Percentiles rank a stretch among this genome's conserved stretches.
Conservation (phyloP, 2,888 invertebrate genomes). For the Alentia gelatinosa region DNA sequence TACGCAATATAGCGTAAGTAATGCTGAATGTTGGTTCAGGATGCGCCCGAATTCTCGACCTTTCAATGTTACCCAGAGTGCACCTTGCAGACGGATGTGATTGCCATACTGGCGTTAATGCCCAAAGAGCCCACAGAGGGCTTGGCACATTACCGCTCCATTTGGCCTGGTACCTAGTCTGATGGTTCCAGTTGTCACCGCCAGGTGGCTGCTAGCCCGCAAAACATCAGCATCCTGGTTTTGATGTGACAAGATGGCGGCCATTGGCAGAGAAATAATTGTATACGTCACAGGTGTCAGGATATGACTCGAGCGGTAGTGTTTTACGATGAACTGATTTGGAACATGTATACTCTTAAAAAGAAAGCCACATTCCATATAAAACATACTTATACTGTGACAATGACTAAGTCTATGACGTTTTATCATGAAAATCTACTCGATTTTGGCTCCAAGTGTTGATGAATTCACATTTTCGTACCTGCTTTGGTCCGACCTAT, state of each 20-base stretch:
- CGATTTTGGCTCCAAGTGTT: no score
- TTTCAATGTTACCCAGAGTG: neutral
- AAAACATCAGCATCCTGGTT: neutral
- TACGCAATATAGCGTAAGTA: no score
- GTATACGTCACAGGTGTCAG: neutral
- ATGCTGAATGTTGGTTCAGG: neutral
- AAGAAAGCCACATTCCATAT: no score
- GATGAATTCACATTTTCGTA: no score
- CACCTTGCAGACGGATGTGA: neutral
- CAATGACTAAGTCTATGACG: no score
- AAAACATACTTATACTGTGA: no score
- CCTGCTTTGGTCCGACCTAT: no score
- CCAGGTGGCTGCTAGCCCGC: neutral
- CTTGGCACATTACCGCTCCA: constrained; percentile 1
- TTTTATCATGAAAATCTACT: no score
- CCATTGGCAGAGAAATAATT: neutral
- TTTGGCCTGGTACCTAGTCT: neutral
- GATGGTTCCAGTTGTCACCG: neutral
- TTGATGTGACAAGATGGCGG: neutral
- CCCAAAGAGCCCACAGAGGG: neutral
- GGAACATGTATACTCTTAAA: no score
- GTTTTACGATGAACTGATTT: neutral
- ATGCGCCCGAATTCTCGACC: neutral
- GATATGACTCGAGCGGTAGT: neutral
- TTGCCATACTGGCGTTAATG: neutral